Evolutionary conservation across 2,888 invertebrate genomes (phyloP).

Genomic region (Xylota segnis): DNA sequence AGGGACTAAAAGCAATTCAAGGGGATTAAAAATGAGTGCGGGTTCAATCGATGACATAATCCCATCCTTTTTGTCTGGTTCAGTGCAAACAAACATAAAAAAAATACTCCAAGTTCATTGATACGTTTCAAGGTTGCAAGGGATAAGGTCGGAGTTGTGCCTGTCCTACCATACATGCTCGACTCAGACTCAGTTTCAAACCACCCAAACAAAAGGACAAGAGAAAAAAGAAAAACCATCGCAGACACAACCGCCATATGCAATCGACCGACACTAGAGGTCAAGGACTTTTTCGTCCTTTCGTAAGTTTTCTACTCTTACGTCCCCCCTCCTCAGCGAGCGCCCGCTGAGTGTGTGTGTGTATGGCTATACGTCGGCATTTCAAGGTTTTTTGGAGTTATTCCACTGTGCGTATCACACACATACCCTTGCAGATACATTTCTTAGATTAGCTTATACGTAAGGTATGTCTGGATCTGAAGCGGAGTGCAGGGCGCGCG

Average conservation of each 20-base stretch:
- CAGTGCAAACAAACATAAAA: neutral
- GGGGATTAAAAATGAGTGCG: neutral
- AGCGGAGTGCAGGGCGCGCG: conserved; percentile 17
- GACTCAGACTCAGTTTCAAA: neutral
- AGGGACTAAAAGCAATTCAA: neutral
- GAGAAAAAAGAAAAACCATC: conserved; percentile 1
- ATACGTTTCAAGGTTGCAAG: neutral
- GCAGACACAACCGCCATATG: conserved; percentile 34
- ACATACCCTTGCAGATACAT: neutral
- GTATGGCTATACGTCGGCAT: conserved; percentile 3
- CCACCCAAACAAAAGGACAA: neutral
- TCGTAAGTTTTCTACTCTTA: neutral
- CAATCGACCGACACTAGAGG: conserved; percentile 22
- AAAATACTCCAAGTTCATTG: neutral
- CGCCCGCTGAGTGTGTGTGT: neutral
- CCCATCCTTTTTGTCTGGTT: neutral
- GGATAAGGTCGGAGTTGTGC: neutral
- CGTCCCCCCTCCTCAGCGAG: neutral
- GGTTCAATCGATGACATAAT: neutral
- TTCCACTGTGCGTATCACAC: conserved; percentile 24
- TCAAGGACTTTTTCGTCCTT: conserved; percentile 44
- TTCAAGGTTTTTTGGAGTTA: conserved; percentile 44
- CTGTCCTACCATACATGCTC: neutral
- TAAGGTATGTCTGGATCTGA: conserved; percentile 42
- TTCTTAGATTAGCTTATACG: neutral